Conservation (phyloP, 2,113 vertebrate genomes). For the Phocoena phocoena region DNA sequence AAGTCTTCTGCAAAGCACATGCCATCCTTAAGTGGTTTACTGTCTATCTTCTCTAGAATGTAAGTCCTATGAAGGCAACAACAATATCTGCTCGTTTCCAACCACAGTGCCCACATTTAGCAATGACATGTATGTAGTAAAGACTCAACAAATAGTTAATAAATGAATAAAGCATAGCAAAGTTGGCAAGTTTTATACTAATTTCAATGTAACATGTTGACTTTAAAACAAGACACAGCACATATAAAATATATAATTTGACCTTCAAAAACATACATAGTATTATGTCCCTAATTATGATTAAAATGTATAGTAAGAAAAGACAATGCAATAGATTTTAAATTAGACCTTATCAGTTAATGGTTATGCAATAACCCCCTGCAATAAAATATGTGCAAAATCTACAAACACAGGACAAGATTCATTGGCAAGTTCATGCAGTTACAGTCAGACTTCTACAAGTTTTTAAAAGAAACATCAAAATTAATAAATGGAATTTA, state of each 20-base stretch:
- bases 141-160: not conserved
- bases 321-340: not conserved
- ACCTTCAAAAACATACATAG: not conserved
- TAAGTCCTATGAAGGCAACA: not conserved
- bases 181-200: not conserved
- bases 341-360: not conserved
- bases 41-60: not conserved
- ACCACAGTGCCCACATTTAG: not conserved
- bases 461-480: not conserved
- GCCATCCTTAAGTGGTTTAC: not conserved
- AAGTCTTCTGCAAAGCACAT: not conserved
- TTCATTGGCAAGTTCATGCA: not conserved
- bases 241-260: not conserved
- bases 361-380: not conserved
- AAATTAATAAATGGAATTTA: not conserved
- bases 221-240: not conserved
- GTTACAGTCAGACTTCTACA: not conserved
- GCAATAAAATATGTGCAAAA: not conserved
- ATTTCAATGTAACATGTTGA: not conserved
- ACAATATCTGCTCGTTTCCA: not conserved
- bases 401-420: not conserved
- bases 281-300: not conserved
- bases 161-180: not conserved
- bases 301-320: not conserved
- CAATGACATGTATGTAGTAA: not conserved